A percentile compares a stretch with the other conserved stretches of the same genome.
Evolutionary conservation across 2,113 vertebrate species (phyloP).

Genomic region (Chunga burmeisteri): DNA sequence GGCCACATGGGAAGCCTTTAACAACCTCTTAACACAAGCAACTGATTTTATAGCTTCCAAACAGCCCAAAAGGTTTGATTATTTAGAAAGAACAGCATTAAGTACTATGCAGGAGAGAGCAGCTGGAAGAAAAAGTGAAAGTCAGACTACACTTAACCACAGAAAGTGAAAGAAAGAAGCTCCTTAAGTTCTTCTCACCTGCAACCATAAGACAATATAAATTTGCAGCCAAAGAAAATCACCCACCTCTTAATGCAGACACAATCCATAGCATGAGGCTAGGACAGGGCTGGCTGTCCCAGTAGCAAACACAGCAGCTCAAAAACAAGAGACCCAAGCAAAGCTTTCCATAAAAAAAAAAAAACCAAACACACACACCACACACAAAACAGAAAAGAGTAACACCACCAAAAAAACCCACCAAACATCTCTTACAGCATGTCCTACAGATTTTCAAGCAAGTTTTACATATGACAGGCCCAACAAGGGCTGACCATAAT

Average conservation of each 20-base stretch:
- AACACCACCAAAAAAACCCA: no score
- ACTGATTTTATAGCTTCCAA: background rate
- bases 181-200: background rate
- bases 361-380: background rate
- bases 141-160: background rate
- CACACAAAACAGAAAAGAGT: background rate
- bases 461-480: background rate
- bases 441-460: background rate
- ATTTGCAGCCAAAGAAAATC: background rate
- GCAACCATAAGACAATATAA: background rate
- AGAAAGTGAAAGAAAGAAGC: background rate
- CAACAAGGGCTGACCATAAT: background rate
- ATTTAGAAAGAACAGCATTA: background rate
- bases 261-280: background rate
- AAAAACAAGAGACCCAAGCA: background rate
- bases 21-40: background rate
- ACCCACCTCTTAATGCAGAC: background rate
- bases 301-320: background rate
- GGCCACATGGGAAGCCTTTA: background rate
- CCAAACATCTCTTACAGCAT: background rate
- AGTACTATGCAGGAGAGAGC: background rate
- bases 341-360: background rate
- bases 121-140: background rate
- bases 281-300: background rate
- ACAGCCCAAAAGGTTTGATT: background rate